These are phyloP conservation scores for Sciurus vulgaris DNA, from an alignment of 2,797 vertebrate species.

Conservation along the genomic window DNA sequence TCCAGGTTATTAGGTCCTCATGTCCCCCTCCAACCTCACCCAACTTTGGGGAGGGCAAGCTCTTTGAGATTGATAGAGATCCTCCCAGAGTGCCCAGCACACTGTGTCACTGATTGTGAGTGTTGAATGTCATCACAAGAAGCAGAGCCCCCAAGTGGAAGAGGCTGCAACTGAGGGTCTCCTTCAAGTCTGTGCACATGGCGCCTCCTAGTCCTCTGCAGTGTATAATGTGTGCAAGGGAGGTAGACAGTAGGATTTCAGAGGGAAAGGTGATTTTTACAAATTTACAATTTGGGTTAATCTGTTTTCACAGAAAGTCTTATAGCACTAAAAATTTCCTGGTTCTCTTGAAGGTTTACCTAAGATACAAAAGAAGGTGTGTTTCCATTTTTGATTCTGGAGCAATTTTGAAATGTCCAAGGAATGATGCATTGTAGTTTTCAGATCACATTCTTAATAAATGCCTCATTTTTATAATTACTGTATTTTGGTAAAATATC, in stretches of 20 bases:
- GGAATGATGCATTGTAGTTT: neutral
- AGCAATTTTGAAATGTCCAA: conserved; percentile 45
- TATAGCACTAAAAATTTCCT: neutral
- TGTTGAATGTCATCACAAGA: neutral
- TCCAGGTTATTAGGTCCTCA: neutral
- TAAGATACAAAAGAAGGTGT: neutral
- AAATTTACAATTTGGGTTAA: neutral
- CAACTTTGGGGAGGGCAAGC: neutral
- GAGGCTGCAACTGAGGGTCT: neutral
- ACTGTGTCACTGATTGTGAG: neutral
- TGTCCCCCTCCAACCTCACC: neutral
- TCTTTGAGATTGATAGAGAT: neutral
- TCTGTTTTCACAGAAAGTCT: conserved; percentile 31
- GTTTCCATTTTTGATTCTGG: conserved; percentile 17
- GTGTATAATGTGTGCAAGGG: too few relatives aligned
- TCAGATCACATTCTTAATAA: neutral
- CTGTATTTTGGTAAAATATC: conserved; percentile 25
- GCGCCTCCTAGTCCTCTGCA: neutral
- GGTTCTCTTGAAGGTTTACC: neutral
- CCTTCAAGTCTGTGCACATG: neutral
- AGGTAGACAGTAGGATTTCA: neutral
- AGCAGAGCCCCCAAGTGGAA: neutral
- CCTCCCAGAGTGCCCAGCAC: neutral
- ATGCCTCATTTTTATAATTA: conserved; percentile 3
- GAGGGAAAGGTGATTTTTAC: neutral